phyloP scores from a whole-genome alignment of 1,140 invertebrate genomes.

The Glossosoma conforme region DNA sequence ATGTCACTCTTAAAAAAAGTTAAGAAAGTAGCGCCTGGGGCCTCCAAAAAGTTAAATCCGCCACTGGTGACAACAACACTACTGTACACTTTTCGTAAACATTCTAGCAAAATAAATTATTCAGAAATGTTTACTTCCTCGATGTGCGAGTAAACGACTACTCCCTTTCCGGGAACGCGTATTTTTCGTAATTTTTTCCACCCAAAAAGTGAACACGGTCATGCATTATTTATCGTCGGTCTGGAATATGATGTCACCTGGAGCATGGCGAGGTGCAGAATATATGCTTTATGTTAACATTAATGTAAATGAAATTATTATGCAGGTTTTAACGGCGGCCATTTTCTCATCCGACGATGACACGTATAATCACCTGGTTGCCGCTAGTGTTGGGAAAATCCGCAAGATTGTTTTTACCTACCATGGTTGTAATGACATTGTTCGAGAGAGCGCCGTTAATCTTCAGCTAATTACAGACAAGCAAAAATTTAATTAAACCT shows the following conservation, averaged over 20 bases:
- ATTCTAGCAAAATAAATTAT: slow-evolving; percentile 3
- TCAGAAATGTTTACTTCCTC: background rate
- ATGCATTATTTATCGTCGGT: background rate
- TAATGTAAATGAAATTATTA: slow-evolving; percentile 24
- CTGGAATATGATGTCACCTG: background rate
- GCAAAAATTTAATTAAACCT: too few relatives aligned
- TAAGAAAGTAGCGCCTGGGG: too few relatives aligned
- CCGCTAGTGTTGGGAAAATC: background rate
- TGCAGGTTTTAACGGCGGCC: slow-evolving; percentile 9
- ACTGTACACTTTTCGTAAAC: background rate
- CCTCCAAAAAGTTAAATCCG: too few relatives aligned
- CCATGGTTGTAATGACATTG: too few relatives aligned
- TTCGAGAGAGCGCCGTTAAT: too few relatives aligned
- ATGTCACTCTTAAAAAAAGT: too few relatives aligned
- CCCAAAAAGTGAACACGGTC: background rate
- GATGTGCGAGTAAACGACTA: background rate
- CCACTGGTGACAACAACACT: too few relatives aligned
- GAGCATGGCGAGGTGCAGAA: background rate
- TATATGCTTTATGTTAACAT: slow-evolving; percentile 14
- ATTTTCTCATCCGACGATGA: slow-evolving; percentile 1
- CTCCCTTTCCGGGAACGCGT: background rate
- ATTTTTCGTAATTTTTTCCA: background rate
- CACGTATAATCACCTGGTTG: slow-evolving; percentile 2
- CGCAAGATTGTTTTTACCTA: too few relatives aligned
- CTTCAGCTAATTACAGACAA: too few relatives aligned